Conservation (phyloP, 2,797 vertebrate species). For the Brachymystax lenok region DNA sequence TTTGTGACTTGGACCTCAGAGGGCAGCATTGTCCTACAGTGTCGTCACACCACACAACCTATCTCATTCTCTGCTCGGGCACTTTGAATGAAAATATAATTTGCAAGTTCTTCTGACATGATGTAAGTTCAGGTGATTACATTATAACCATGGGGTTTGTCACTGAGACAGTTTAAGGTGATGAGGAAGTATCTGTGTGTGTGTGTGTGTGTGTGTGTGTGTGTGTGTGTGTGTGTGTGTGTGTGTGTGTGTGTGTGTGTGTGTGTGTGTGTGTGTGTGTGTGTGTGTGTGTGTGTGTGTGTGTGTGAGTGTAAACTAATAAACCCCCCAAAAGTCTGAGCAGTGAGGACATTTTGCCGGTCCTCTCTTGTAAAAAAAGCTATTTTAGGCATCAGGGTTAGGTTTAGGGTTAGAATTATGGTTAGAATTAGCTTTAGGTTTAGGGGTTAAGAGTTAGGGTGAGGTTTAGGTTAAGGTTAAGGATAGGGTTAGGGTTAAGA, state of each 20-base stretch:
- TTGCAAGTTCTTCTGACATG: not conserved
- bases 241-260: slow-evolving; percentile 7
- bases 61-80: not conserved
- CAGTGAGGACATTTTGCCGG: too few species aligned
- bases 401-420: too few species aligned
- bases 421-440: too few species aligned
- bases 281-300: not conserved
- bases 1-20: slow-evolving; percentile 6
- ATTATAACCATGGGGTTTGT: not conserved
- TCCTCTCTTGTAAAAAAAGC: too few species aligned
- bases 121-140: not conserved
- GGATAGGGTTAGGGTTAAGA: not conserved
- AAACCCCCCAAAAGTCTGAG: too few species aligned
- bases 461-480: too few species aligned
- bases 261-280: slow-evolving; percentile 7
- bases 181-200: not conserved
- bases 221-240: not conserved
- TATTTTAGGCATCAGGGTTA: too few species aligned
- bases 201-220: slow-evolving; percentile 1
- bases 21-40: slow-evolving; percentile 13
- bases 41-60: not conserved
- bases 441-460: too few species aligned
- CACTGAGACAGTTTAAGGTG: not conserved
- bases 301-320: not conserved
- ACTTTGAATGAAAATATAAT: not conserved